Evolutionary conservation across 2,888 invertebrate genomes (phyloP), one percentile per base, ranked within the genome.

Genomic region (Lepetodrilus schrolli): DNA sequence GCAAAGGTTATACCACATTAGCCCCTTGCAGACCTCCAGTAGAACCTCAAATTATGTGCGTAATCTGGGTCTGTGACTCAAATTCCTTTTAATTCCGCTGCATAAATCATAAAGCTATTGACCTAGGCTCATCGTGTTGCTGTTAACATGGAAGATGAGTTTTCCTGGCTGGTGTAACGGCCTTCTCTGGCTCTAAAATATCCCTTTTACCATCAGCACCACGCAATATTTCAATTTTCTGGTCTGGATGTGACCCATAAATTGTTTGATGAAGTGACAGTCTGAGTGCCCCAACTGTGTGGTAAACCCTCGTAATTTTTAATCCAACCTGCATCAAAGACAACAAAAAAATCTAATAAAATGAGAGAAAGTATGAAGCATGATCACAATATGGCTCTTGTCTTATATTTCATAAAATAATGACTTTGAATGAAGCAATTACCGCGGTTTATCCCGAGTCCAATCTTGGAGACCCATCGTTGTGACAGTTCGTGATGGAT

Each of bases 331-430:
- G 30, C 34, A 58, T 58, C 58, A 68, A 68, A n/a, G n/a, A n/a
- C n/a, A n/a, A n/a, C n/a, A n/a, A 68, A 47, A 47, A 68, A 47
- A 47, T 30, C 23, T 43, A 68, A 68, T 43, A 68, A 47, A 43
- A 26, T 34, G n/a, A 30, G 47, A 26, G n/a, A 43, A 21, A 20
- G 7, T 13, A 20, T n/a, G 23, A 20, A 38, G 37, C 13, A 20
- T 13, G 38, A 66, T 20, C 20, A n/a, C 23, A 72, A 66, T 68
- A 66, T 74, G 71, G 34, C 21, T 47, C 48, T 47, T 72, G 74
- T 72, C 72, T 72, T 36, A 72, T 43, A 72, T 72, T 72, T 74
- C 74, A 74, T 74, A 74, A 72, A 72, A 68, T 72, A 74, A 74
- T 68, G 72, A 72, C 51, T 7, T 36, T 43, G 20, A n/a, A 21